phyloP scores from a whole-genome alignment of 2,113 vertebrate species.

The Melospiza melodia region DNA sequence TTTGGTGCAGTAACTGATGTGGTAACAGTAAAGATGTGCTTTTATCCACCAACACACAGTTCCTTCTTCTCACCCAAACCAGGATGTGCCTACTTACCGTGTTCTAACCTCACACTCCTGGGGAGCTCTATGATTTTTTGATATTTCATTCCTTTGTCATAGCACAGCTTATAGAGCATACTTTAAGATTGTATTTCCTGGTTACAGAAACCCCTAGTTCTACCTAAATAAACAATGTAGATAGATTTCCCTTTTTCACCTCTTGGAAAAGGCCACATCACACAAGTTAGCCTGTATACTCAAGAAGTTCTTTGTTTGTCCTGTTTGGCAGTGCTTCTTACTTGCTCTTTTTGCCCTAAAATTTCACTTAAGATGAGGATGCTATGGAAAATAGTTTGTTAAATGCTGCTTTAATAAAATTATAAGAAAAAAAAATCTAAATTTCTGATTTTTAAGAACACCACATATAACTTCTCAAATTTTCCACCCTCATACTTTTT shows the following conservation, averaged over 20 bases:
- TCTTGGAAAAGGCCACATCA: neutral
- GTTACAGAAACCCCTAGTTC: neutral
- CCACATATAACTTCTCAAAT: neutral
- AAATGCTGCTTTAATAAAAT: neutral
- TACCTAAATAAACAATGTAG: neutral
- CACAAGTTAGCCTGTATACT: neutral
- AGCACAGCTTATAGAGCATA: neutral
- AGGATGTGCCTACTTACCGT: neutral
- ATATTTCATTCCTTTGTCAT: neutral
- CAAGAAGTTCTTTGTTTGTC: neutral
- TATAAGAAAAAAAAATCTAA: neutral
- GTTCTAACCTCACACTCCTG: neutral
- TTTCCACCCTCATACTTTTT: neutral
- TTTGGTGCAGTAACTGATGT: neutral
- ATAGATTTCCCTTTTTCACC: neutral
- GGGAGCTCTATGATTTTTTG: neutral
- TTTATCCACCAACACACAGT: neutral
- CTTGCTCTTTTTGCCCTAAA: neutral
- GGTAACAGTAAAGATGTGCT: neutral
- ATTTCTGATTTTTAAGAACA: neutral
- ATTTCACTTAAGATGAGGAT: neutral
- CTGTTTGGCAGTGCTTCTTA: neutral
- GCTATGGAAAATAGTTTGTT: neutral
- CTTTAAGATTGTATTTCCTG: neutral
- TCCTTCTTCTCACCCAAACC: neutral